These are phyloP conservation scores for Acarapis woodi DNA, from an alignment of 1,140 invertebrate species.

Conservation along the genomic window DNA sequence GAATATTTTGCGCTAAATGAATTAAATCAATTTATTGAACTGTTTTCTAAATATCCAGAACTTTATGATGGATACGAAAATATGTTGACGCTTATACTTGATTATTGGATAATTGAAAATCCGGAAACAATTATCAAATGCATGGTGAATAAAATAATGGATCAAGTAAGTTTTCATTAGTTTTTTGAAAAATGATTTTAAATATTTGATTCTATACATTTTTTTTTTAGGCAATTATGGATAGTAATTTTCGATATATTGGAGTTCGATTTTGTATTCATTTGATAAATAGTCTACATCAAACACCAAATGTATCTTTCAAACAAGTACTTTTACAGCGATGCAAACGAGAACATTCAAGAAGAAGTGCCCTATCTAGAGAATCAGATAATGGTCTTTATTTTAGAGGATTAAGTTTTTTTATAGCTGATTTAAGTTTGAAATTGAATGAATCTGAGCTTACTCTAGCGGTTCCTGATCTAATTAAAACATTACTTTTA, in stretches of 20 bases:
- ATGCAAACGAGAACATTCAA: slow-evolving; percentile 9
- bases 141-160: slow-evolving; percentile 8
- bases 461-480: slow-evolving; percentile 5
- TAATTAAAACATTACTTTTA: slow-evolving; percentile 9
- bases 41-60: slow-evolving; percentile 6
- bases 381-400: slow-evolving; percentile 5
- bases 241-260: slow-evolving; percentile 32
- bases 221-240: slow-evolving; percentile 25
- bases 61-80: slow-evolving; percentile 3
- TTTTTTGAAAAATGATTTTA: background rate
- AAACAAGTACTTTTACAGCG: slow-evolving; percentile 18
- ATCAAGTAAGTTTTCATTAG: slow-evolving; percentile 7
- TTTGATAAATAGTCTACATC: slow-evolving; percentile 20
- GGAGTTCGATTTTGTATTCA: slow-evolving; percentile 29
- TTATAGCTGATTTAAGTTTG: slow-evolving; percentile 12
- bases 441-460: slow-evolving; percentile 7
- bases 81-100: slow-evolving; percentile 6
- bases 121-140: slow-evolving; percentile 4
- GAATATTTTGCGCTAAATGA: slow-evolving; percentile 11
- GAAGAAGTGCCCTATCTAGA: slow-evolving; percentile 5
- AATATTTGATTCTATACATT: background rate
- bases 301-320: slow-evolving; percentile 18
- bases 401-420: slow-evolving; percentile 11
- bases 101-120: slow-evolving; percentile 9
- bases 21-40: slow-evolving; percentile 9